A percentile compares a stretch with the other conserved stretches of the same genome.
Conservation (phyloP, 2,888 invertebrate species). For the Pyrochroa serraticornis region DNA sequence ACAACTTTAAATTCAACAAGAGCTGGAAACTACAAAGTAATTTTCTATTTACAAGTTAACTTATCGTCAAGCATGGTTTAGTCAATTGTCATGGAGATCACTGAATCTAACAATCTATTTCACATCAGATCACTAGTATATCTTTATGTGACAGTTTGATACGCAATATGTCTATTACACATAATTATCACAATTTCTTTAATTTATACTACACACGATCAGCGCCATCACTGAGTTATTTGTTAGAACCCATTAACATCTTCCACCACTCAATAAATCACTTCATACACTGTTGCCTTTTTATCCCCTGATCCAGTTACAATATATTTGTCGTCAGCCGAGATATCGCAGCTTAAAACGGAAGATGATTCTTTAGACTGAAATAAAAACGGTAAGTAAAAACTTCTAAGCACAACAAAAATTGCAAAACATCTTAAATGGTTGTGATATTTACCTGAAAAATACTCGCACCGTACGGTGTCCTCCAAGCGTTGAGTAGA, state of each 20-base stretch:
- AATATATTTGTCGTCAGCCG: conserved; percentile 94
- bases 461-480: conserved; percentile 93
- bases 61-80: conserved; percentile 37
- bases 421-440: too few relatives aligned
- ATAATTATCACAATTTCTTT: conserved; percentile 51
- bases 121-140: conserved; percentile 48
- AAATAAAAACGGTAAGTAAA: conserved; percentile 24
- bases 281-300: conserved; percentile 95
- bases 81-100: conserved; percentile 56
- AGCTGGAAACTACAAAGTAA: conserved; percentile 19
- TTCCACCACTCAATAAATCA: conserved; percentile 72
- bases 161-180: conserved; percentile 47
- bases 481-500: conserved; percentile 92
- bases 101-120: conserved; percentile 45
- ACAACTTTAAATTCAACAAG: conserved; percentile 29
- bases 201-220: conserved; percentile 38
- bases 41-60: conserved; percentile 34
- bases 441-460: conserved; percentile 77
- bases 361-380: conserved; percentile 95
- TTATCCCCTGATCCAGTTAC: conserved; percentile 97
- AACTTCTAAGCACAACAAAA: conserved; percentile 1
- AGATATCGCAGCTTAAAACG: conserved; percentile 96
- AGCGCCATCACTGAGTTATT: conserved; percentile 13
- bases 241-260: not conserved
- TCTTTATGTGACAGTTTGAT: conserved; percentile 37